Evolutionary conservation across 2,113 vertebrate genomes (phyloP), one percentile per base, ranked within the genome.

Genomic region (Polyodon spathula): DNA sequence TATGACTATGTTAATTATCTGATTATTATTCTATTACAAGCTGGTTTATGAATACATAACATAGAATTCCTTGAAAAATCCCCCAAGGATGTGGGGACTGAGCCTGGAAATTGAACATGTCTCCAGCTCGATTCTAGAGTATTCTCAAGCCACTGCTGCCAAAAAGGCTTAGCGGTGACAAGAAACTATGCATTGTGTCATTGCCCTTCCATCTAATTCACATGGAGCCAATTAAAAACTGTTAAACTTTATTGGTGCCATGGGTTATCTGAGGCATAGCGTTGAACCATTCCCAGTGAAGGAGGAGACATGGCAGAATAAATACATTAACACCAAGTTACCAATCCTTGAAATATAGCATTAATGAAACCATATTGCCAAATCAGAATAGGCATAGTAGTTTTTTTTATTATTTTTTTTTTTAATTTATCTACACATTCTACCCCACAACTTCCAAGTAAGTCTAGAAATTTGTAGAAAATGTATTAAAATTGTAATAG

Each of bases 141-240:
- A 50, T 50, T 50, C 48, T 50, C 48, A 50, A 50, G 48, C 48
- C 48, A 50, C 5, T n/a, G 12, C 48, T 50, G 48, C 48, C 15
- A 50, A 12, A 14, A 50, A 50, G 14, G 48, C 10, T 14, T 50
- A 7, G 12, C 3, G 15, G 12, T 50, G 48, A n/a, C 12, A 50
- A 3, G 12, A n/a, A 11, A n/a, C 48, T 50, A n/a, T 50, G 48
- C 9, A 50, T 50, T 50, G 5, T n/a, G 14, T 14, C 15, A 50
- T 50, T 11, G 15, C 12, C 14, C 48, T 50, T 2, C 15, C 6
- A 50, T 50, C 48, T n/a, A 50, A 50, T 50, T 12, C 48, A 50
- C 48, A 50, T 14, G 15, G 48, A 12, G 5, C 12, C 14, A n/a
- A n/a, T n/a, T 50, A n/a, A 50, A n/a, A n/a, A 50, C 48, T n/a